Base-by-base conservation (phyloP, 2,888 invertebrate species). In the Adineta ricciae region DNA sequence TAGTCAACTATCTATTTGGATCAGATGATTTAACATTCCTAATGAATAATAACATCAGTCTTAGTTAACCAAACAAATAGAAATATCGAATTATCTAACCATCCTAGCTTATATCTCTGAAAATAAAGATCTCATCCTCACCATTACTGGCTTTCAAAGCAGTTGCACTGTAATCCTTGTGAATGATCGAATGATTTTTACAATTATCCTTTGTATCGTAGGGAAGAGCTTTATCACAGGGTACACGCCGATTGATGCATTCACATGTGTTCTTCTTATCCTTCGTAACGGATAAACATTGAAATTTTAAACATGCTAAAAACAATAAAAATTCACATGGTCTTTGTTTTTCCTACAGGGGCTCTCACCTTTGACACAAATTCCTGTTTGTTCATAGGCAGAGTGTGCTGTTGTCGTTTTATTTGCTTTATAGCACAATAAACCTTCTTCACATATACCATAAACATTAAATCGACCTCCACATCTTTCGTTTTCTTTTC, bases 361-460 rank as follows among this genome's bases (percentile, higher is more conserved):
- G n/a, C 9, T 64, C 16, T 27, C 16, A 78, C 78, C n/a, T 78
- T 78, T 78, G 9, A 78, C 78, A 78, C 78, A 78, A n/a, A 41
- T 78, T 41, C 78, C 78, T 11, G 41, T 78, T 78, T 78, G 24
- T 78, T 78, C 78, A 38, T 24, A 2, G 14, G 4, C n/a, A 64
- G 32, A 32, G 24, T 78, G 24, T 24, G 24, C 11, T n/a, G 9
- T 41, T n/a, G 4, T 41, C 14, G 9, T 41, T n/a, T 9, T n/a
- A 41, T 78, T 78, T 21, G 24, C 24, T n/a, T 78, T 78, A 41
- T 78, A 38, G n/a, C 78, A 78, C 38, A n/a, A 11, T 38, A 78
- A n/a, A 41, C n/a, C 78, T 41, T 78, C 21, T n/a, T 78, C 41
- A 41, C 78, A 78, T n/a, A 78, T 41, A 78, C 78, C 78, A 78